Conservation (phyloP, 2,113 vertebrate genomes). For the Romanogobio albipinnatus region DNA sequence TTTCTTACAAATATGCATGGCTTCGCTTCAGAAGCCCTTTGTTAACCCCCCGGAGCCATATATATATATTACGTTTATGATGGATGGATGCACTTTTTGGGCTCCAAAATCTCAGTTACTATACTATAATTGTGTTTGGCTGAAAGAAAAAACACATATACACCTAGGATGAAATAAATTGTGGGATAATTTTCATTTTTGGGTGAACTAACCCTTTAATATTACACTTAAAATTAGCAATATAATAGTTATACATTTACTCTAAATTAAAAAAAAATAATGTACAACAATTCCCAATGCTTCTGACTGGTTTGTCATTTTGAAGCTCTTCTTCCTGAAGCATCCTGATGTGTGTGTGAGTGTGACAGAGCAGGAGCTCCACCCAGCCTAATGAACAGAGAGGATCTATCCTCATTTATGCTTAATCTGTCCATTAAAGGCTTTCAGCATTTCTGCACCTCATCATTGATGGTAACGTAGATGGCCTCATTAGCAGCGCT, state of each 20-base stretch:
- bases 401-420: not conserved
- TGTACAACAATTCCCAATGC: not conserved
- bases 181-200: too few species aligned
- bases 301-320: not conserved
- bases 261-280: not conserved
- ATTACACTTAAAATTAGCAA: too few species aligned
- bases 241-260: not conserved
- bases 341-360: not conserved
- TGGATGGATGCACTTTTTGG: too few species aligned
- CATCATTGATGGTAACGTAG: slow-evolving; percentile 91
- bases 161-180: too few species aligned
- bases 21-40: too few species aligned
- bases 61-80: too few species aligned
- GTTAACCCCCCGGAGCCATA: too few species aligned
- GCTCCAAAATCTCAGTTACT: too few species aligned
- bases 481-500: slow-evolving; percentile 93
- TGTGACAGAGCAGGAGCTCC: not conserved
- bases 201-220: too few species aligned
- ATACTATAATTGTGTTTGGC: too few species aligned
- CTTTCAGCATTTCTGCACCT: slow-evolving; percentile 76
- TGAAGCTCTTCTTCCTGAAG: not conserved
- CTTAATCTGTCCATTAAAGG: not conserved
- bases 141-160: too few species aligned
- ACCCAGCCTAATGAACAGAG: not conserved
- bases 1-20: too few species aligned